phyloP scores from a whole-genome alignment of 1,140 invertebrate species.

The Halictus rubicundus region DNA sequence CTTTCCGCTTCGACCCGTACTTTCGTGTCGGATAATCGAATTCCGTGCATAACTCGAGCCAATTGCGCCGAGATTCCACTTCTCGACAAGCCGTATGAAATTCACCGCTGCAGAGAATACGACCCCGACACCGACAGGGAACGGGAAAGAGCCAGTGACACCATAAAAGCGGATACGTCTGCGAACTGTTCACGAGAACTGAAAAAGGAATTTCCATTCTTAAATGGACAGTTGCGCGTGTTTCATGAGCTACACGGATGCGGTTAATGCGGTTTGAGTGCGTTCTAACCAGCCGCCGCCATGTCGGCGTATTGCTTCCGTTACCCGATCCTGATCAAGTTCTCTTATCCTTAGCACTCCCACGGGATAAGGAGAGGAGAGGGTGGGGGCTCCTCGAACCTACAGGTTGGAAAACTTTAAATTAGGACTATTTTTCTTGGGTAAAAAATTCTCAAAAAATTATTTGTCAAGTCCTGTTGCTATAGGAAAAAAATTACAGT shows the following conservation, averaged over 20 bases:
- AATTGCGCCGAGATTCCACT: conserved; percentile 54
- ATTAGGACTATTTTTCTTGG: too few relatives aligned
- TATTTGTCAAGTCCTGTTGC: too few relatives aligned
- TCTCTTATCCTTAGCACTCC: too few relatives aligned
- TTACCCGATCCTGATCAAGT: too few relatives aligned
- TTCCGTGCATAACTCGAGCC: conserved; percentile 56
- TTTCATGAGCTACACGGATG: conserved; percentile 29
- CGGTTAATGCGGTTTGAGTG: conserved; percentile 15
- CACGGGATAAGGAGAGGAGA: too few relatives aligned
- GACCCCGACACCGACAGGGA: neutral
- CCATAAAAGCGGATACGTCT: neutral
- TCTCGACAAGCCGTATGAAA: conserved; percentile 17
- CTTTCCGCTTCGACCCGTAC: conserved; percentile 4
- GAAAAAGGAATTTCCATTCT: conserved; percentile 52
- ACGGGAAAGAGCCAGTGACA: neutral
- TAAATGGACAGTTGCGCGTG: conserved; percentile 20
- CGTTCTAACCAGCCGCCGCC: neutral
- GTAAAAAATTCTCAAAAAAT: too few relatives aligned
- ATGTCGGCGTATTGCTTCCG: too few relatives aligned
- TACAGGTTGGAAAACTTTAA: too few relatives aligned
- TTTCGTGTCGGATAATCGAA: conserved; percentile 58
- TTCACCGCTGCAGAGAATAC: conserved; percentile 9
- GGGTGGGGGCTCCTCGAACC: too few relatives aligned
- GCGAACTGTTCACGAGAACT: too few relatives aligned
- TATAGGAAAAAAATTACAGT: too few relatives aligned